Percentiles rank a stretch among this genome's conserved stretches.
Conservation (phyloP, 1,140 invertebrate species). For the Zophobas atratus region DNA sequence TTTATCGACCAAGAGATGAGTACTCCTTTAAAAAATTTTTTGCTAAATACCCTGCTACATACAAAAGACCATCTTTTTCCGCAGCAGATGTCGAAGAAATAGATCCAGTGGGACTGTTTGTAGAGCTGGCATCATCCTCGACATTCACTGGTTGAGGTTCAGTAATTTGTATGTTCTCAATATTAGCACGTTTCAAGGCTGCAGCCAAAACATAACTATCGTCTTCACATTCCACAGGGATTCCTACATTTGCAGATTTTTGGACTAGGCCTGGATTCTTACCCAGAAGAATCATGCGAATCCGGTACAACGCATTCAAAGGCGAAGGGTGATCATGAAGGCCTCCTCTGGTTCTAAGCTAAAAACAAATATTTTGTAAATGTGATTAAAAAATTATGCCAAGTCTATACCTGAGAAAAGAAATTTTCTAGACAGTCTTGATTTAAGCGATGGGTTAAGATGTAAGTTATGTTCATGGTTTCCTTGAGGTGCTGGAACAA, state of each 20-base stretch:
- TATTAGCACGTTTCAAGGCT: slow-evolving; percentile 1
- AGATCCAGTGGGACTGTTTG: too few species aligned
- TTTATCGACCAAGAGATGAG: too few species aligned
- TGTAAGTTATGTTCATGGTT: too few species aligned
- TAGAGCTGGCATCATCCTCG: too few species aligned
- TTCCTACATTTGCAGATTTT: background rate
- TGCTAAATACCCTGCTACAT: too few species aligned
- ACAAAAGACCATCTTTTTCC: too few species aligned
- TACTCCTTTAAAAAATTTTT: too few species aligned
- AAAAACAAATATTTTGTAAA: slow-evolving; percentile 22
- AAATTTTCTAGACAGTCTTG: too few species aligned
- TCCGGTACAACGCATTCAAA: slow-evolving; percentile 3
- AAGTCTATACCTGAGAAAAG: background rate
- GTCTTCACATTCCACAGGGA: background rate
- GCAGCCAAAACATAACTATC: background rate
- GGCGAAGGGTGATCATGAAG: slow-evolving; percentile 22
- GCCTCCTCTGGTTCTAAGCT: slow-evolving; percentile 22
- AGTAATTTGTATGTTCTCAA: background rate
- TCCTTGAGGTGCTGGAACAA: too few species aligned
- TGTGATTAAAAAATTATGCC: background rate
- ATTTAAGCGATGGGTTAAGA: too few species aligned
- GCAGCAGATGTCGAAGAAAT: too few species aligned
- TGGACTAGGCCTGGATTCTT: background rate
- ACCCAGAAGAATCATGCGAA: slow-evolving; percentile 20
- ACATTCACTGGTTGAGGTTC: too few species aligned